phyloP scores from a whole-genome alignment of 2,113 vertebrate species.

The Pelodiscus sinensis region DNA sequence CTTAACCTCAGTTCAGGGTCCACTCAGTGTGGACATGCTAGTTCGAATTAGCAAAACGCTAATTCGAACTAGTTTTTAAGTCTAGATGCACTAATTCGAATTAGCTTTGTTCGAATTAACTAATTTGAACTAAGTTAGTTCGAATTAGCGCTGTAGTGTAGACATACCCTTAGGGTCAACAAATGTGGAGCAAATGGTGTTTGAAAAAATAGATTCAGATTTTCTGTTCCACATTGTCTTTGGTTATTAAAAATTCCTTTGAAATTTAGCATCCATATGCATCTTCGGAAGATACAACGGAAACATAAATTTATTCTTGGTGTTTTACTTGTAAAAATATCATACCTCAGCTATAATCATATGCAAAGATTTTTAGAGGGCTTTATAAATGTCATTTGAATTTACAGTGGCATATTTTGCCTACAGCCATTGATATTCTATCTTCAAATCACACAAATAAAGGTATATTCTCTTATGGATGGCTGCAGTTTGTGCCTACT shows the following conservation, averaged over 20 bases:
- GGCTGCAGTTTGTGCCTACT: conserved; percentile 67
- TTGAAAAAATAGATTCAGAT: not conserved
- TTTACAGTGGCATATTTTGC: conserved; percentile 75
- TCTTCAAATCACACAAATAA: conserved; percentile 72
- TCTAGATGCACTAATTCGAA: too few relatives aligned
- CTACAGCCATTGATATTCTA: conserved; percentile 66
- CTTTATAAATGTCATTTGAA: conserved; percentile 76
- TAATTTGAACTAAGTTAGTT: too few relatives aligned
- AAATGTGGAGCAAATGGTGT: conserved; percentile 40
- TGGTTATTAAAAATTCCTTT: conserved; percentile 32
- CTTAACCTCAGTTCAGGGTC: too few relatives aligned
- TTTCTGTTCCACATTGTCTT: conserved; percentile 18
- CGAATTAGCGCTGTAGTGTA: too few relatives aligned
- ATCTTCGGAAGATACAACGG: conserved; percentile 65
- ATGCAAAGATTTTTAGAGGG: conserved; percentile 74
- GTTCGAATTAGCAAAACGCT: too few relatives aligned
- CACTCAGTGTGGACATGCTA: too few relatives aligned
- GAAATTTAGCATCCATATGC: conserved; percentile 70
- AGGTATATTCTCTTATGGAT: conserved; percentile 70
- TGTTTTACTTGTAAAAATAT: conserved; percentile 74
- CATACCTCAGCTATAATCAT: conserved; percentile 71
- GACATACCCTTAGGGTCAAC: conserved; percentile 19
- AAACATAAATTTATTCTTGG: conserved; percentile 73
- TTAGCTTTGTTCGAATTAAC: too few relatives aligned
- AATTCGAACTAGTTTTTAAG: too few relatives aligned